Base-by-base conservation (phyloP, 1,140 invertebrate genomes). In the Andrena cerasifolii region DNA sequence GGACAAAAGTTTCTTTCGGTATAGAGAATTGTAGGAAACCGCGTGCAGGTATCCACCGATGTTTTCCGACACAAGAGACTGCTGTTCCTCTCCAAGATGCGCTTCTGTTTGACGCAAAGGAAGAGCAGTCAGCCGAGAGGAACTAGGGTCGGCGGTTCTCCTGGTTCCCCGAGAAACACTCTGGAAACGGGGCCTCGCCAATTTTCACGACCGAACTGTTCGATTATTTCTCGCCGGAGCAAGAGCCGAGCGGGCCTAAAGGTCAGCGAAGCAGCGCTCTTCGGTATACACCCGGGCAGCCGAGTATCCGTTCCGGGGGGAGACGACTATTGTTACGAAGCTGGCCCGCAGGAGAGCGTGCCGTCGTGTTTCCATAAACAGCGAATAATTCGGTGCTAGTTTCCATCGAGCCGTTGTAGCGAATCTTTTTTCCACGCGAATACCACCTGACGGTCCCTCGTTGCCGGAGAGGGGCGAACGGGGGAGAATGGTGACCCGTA, bases 301-400 rank as follows among this genome's bases (percentile, higher is more conserved):
- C 21, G 36, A 36, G 36, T 56, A 24, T 56, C 40, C 72, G 63
- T 67, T 40, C 12, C 40, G 16, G 62, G 62, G 31, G 24, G n/a
- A n/a, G n/a, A n/a, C n/a, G n/a, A 16, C 51, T 51, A 54, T 75
- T 75, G 51, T 75, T 67, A 26, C 36, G n/a, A 31, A 14, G 53
- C 45, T 21, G 59, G 45, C 40, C 63, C 31, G 18, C 5, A 26
- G 59, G 18, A 54, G 21, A 74, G 40, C 72, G 36, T n/a, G 33
- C 12, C 24, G 59, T 31, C 53, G 10, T n/a, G 68, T 79, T 73
- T 68, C 73, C 53, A 45, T 61, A 76, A 75, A 75, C 63, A 36
- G 73, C 51, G 40, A 75, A 75, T 75, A 75, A 67, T 75, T 75
- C 28, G 73, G 51, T 56, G 36, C 36, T 33, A 62, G 33, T 43